Percentiles rank a stretch among this genome's conserved stretches.
These are phyloP conservation scores for Pipra filicauda DNA, from an alignment of 2,113 vertebrate species.

Conservation along the genomic window DNA sequence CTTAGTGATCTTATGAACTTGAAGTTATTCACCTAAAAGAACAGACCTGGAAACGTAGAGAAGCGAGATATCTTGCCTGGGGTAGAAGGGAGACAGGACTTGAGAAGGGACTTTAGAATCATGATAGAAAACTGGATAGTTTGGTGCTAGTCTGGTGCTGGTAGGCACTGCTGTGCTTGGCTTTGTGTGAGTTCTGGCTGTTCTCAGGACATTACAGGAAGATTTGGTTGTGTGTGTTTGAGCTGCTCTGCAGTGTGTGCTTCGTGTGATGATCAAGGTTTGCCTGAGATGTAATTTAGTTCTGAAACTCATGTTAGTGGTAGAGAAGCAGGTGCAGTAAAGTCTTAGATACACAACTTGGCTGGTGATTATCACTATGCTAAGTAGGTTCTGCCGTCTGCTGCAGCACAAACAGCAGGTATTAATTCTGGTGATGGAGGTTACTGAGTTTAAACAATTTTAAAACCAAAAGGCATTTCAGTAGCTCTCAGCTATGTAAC, in stretches of 20 bases:
- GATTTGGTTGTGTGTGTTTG: neutral
- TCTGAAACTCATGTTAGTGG: neutral
- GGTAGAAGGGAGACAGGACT: neutral
- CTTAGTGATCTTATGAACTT: neutral
- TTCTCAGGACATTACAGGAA: neutral
- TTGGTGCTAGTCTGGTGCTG: neutral
- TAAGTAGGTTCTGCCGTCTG: neutral
- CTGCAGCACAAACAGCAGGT: neutral
- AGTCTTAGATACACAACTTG: neutral
- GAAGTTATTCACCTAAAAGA: neutral
- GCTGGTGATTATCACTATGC: neutral
- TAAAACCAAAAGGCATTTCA: neutral
- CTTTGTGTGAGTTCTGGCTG: neutral
- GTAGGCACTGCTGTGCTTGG: neutral
- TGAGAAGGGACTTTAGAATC: neutral
- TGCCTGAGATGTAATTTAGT: neutral
- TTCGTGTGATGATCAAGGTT: neutral
- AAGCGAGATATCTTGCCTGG: neutral
- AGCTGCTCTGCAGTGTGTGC: neutral
- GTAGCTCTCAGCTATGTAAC: neutral
- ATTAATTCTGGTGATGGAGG: conserved; percentile 15
- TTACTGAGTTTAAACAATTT: conserved; percentile 8
- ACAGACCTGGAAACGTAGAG: neutral
- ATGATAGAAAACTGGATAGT: neutral
- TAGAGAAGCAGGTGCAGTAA: neutral